A percentile compares a stretch with the other conserved stretches of the same genome.
Evolutionary conservation across 1,140 invertebrate species (phyloP).

Genomic region (Trinorchestia longiramus): DNA sequence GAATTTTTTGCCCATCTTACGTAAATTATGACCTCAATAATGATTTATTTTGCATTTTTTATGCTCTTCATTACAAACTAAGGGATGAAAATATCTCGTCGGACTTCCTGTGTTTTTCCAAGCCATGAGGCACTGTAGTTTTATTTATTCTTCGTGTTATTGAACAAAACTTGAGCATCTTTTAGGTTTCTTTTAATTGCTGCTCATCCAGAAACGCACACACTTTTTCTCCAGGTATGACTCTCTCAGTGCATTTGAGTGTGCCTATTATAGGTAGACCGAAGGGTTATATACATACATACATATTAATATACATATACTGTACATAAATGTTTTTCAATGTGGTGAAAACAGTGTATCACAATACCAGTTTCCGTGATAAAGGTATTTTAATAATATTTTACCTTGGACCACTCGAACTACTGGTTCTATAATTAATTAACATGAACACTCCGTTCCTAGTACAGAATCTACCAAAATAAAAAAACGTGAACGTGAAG

Average conservation of each 20-base stretch:
- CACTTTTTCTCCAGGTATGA: background rate
- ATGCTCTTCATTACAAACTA: background rate
- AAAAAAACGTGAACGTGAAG: too few species aligned
- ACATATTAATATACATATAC: background rate
- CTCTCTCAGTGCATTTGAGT: background rate
- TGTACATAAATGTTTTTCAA: too few species aligned
- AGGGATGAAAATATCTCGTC: background rate
- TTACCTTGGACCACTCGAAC: background rate
- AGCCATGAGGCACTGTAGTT: background rate
- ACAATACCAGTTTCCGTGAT: background rate
- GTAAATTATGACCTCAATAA: background rate
- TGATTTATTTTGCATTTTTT: background rate
- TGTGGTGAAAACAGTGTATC: background rate
- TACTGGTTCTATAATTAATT: too few species aligned
- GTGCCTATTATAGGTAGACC: background rate
- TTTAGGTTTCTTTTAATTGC: background rate
- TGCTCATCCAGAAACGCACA: background rate
- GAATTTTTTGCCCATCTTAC: too few species aligned
- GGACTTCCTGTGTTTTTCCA: background rate
- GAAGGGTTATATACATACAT: background rate
- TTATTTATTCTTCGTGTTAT: background rate
- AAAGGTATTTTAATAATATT: background rate
- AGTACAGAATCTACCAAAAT: too few species aligned
- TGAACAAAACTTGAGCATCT: background rate
- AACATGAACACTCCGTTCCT: too few species aligned